A percentile compares a stretch with the other conserved stretches of the same genome.
These are phyloP conservation scores for Scolopax bukidnonensis DNA, from an alignment of 2,797 vertebrate genomes.

Conservation along the genomic window DNA sequence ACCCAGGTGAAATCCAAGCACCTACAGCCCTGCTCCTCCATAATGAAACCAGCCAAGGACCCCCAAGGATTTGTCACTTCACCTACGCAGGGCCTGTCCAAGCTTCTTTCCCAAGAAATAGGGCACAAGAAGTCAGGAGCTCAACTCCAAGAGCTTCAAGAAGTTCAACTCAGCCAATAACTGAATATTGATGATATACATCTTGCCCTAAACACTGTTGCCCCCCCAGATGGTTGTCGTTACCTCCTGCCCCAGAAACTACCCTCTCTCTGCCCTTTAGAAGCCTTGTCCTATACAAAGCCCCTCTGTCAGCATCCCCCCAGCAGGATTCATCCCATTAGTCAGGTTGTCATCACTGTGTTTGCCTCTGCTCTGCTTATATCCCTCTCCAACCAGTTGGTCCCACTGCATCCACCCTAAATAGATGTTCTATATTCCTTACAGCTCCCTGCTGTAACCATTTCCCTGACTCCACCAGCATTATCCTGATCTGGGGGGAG, in stretches of 20 bases:
- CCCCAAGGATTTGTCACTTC: neutral
- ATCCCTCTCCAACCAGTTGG: neutral
- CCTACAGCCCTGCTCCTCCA: neutral
- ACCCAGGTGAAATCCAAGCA: neutral
- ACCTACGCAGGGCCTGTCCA: neutral
- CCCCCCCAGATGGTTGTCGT: rapidly evolving
- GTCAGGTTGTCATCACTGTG: neutral
- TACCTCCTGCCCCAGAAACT: neutral
- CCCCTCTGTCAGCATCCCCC: neutral
- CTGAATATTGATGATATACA: neutral
- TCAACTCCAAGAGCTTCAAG: neutral
- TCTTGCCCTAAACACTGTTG: neutral
- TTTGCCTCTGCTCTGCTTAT: neutral
- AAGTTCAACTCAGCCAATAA: neutral
- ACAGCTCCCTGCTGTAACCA: neutral
- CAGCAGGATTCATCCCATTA: neutral
- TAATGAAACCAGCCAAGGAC: neutral
- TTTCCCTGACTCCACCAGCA: neutral
- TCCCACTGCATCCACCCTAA: neutral
- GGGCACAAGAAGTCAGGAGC: neutral
- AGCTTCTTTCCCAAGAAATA: neutral
- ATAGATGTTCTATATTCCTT: neutral
- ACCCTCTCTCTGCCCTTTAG: neutral
- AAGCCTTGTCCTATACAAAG: neutral
- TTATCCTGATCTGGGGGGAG: neutral